phyloP scores from a whole-genome alignment of 2,797 vertebrate species.

The Ctenosaura bakeri region DNA sequence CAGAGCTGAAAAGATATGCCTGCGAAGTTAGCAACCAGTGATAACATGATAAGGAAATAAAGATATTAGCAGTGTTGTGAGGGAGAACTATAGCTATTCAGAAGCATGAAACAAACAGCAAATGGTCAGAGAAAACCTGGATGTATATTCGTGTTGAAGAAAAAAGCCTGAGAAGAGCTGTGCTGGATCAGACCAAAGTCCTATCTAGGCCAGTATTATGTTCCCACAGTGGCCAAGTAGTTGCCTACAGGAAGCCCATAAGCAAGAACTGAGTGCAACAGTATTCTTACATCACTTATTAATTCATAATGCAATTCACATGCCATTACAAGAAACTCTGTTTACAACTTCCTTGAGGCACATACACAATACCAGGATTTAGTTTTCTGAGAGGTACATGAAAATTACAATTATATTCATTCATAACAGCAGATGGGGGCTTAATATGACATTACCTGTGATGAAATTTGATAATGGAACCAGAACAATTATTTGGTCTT shows the following conservation, averaged over 20 bases:
- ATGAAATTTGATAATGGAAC: neutral
- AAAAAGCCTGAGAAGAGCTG: neutral
- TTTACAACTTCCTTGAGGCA: neutral
- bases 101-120: conserved; percentile 3
- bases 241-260: no score
- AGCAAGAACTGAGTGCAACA: no score
- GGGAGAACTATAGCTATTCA: neutral
- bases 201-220: neutral
- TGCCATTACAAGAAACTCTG: neutral
- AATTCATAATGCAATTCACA: neutral
- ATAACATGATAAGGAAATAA: neutral
- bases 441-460: neutral
- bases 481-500: neutral
- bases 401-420: neutral
- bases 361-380: neutral
- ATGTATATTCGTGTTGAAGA: neutral
- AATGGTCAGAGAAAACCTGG: neutral
- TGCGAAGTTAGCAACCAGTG: neutral
- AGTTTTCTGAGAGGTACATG: neutral
- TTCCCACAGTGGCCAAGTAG: neutral
- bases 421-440: neutral
- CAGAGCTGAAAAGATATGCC: neutral
- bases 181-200: neutral
- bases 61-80: neutral
- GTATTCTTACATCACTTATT: neutral